These are phyloP conservation scores for Crocallis elinguaria DNA, from an alignment of 2,888 invertebrate species.

Conservation along the genomic window DNA sequence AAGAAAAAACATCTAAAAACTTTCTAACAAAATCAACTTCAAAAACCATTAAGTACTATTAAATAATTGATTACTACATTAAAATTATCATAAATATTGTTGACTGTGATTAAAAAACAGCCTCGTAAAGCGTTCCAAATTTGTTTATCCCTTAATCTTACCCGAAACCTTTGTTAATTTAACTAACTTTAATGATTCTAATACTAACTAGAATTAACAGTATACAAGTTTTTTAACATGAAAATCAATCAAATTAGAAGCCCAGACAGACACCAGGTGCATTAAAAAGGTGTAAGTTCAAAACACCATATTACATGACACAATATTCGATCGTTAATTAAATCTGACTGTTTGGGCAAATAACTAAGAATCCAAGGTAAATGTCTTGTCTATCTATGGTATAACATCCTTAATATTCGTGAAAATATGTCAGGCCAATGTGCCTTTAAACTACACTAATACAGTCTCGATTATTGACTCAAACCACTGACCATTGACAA, in stretches of 20 bases:
- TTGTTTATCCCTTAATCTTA: conserved; percentile 7
- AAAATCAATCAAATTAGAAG: no score
- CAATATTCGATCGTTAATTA: no score
- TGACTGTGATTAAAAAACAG: conserved; percentile 16
- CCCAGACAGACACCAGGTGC: no score
- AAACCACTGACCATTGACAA: conserved; percentile 17
- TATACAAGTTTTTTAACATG: no score
- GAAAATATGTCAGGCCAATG: not conserved
- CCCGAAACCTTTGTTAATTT: conserved; percentile 9
- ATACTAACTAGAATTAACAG: no score
- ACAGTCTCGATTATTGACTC: conserved; percentile 6
- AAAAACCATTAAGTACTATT: conserved; percentile 7
- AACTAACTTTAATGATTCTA: not conserved
- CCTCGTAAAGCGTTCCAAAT: conserved; percentile 17
- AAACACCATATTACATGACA: no score
- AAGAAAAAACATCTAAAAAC: not conserved
- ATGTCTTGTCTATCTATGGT: not conserved
- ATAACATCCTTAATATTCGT: not conserved
- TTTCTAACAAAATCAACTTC: not conserved
- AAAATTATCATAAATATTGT: conserved; percentile 11
- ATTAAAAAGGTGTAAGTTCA: no score
- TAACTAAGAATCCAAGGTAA: not conserved
- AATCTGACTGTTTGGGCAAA: no score
- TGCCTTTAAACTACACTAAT: not conserved
- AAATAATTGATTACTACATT: conserved; percentile 11